Evolutionary conservation across 1,140 invertebrate species (phyloP).

Genomic region (Argopecten irradians): DNA sequence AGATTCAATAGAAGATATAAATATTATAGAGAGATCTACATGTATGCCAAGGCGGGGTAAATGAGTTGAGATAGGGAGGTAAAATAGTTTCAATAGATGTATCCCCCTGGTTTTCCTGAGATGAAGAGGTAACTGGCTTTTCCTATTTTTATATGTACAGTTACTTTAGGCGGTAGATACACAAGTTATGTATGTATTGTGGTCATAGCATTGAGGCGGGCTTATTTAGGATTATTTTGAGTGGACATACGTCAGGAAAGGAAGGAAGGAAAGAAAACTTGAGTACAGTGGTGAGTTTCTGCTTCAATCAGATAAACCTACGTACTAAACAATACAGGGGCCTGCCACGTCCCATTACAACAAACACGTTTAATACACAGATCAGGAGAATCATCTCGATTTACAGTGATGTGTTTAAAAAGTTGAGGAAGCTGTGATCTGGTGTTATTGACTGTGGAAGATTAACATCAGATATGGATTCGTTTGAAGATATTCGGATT

Average conservation of each 20-base stretch:
- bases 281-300: background rate
- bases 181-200: background rate
- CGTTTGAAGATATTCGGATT: background rate
- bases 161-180: background rate
- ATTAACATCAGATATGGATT: background rate
- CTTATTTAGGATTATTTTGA: background rate
- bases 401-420: background rate
- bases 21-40: too few species aligned
- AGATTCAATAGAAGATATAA: too few species aligned
- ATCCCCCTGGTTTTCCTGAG: background rate
- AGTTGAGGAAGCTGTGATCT: too few species aligned
- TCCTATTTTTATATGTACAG: background rate
- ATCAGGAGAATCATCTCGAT: background rate
- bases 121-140: too few species aligned
- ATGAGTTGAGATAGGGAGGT: background rate
- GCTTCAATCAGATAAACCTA: background rate
- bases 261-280: slow-evolving; percentile 18
- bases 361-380: background rate
- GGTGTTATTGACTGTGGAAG: background rate
- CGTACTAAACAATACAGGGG: background rate
- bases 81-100: background rate
- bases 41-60: too few species aligned
- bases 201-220: background rate
- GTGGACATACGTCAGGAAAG: background rate
- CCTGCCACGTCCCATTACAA: background rate